These are phyloP conservation scores for Tenodera sinensis DNA, from an alignment of 2,888 invertebrate species.

Conservation along the genomic window DNA sequence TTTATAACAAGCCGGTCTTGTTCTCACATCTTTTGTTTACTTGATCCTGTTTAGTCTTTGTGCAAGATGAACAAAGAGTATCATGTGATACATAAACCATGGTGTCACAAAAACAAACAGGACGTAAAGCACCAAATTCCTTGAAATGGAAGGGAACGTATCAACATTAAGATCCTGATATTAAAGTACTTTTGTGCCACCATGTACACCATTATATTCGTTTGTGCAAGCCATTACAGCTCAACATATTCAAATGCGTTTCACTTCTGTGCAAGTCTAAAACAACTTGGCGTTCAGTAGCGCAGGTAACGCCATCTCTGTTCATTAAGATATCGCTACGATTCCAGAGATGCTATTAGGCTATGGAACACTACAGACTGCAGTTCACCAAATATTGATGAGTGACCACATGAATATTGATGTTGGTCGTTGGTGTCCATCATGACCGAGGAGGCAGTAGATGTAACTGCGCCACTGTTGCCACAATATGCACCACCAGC, in stretches of 20 bases:
- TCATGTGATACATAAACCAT: neutral
- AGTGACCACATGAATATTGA: slow-evolving; percentile 56
- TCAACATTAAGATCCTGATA: neutral
- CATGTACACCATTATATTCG: neutral
- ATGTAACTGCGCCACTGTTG: neutral
- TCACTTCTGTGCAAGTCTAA: neutral
- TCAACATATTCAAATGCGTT: neutral
- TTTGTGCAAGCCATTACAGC: neutral
- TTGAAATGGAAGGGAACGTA: neutral
- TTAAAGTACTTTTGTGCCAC: neutral
- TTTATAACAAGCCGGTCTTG: neutral
- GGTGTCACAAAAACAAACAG: neutral
- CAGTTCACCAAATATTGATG: slow-evolving; percentile 60
- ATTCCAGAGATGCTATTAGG: slow-evolving; percentile 57
- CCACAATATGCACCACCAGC: slow-evolving; percentile 3
- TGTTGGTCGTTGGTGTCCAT: slow-evolving; percentile 13
- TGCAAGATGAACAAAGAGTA: neutral
- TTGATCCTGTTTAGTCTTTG: neutral
- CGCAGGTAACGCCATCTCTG: slow-evolving; percentile 4
- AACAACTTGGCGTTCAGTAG: neutral
- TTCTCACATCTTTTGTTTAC: neutral
- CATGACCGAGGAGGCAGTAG: neutral
- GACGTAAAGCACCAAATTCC: neutral
- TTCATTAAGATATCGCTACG: slow-evolving; percentile 38
- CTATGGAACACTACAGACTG: slow-evolving; percentile 58